Conservation (phyloP, 2,797 vertebrate genomes). For the Ctenosaura bakeri region DNA sequence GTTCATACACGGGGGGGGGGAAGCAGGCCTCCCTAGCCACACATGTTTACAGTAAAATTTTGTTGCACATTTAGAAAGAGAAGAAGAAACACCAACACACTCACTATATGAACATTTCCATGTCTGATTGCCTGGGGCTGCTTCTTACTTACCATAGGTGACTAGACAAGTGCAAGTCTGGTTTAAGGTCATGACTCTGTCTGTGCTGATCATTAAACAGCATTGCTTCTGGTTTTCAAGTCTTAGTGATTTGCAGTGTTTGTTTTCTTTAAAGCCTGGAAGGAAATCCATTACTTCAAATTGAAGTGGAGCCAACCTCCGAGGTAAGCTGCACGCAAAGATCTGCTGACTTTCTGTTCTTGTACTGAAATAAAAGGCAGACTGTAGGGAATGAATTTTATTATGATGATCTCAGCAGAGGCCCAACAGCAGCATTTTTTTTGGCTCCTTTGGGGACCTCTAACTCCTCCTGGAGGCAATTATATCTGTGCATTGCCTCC, state of each 20-base stretch:
- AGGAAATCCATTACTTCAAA: slow-evolving; percentile 96
- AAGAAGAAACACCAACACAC: not conserved
- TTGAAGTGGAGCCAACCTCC: slow-evolving; percentile 97
- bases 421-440: not conserved
- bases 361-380: not conserved
- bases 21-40: not conserved
- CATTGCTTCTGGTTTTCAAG: not conserved
- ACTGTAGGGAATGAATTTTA: not conserved
- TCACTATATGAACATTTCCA: not conserved
- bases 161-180: not conserved
- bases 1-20: not conserved
- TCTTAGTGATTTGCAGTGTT: slow-evolving; percentile 19
- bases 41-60: not conserved
- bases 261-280: slow-evolving; percentile 82
- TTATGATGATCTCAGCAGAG: not conserved
- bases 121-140: not conserved
- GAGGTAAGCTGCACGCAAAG: slow-evolving; percentile 84
- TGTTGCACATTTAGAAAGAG: not conserved
- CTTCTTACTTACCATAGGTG: not conserved
- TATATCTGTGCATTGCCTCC: not conserved
- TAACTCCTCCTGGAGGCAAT: slow-evolving; percentile 1
- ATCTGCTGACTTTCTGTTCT: not conserved
- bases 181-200: not conserved
- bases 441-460: not conserved
- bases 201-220: not conserved